Conservation (phyloP, 30 jellyfish, hydroid and myxozoan genomes). For the Cassiopea andromeda region DNA sequence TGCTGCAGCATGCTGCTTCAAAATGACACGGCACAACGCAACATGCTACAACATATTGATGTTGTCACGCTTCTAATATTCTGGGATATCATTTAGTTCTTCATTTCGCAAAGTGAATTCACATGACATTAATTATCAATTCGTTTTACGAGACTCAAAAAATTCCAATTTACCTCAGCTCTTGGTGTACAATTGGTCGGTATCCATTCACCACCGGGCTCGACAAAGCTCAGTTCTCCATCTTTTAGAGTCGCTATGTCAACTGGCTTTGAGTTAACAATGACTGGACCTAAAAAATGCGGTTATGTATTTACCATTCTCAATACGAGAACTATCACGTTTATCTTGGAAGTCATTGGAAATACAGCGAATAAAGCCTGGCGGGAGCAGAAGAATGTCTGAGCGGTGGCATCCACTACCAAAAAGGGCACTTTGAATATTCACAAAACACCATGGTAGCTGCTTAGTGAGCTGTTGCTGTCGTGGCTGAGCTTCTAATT, state of each 20-base stretch:
- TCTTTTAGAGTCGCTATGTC: slow-evolving; percentile 22
- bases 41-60: too few species aligned
- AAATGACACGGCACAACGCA: too few species aligned
- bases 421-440: neutral
- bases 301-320: neutral
- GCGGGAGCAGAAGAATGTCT: neutral
- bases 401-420: neutral
- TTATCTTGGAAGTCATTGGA: too few species aligned
- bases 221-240: slow-evolving; percentile 41
- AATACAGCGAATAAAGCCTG: neutral
- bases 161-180: slow-evolving; percentile 27
- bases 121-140: too few species aligned
- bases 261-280: slow-evolving; percentile 22
- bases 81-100: too few species aligned
- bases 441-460: neutral
- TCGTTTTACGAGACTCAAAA: neutral
- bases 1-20: too few species aligned
- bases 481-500: too few species aligned
- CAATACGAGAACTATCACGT: neutral
- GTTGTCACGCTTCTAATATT: too few species aligned
- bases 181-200: slow-evolving; percentile 68
- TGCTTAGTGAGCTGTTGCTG: too few species aligned
- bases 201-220: slow-evolving; percentile 71
- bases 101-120: too few species aligned
- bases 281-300: slow-evolving; percentile 33